Evolutionary conservation across 2,888 invertebrate species (phyloP).

Genomic region (Bugulina stolonifera): DNA sequence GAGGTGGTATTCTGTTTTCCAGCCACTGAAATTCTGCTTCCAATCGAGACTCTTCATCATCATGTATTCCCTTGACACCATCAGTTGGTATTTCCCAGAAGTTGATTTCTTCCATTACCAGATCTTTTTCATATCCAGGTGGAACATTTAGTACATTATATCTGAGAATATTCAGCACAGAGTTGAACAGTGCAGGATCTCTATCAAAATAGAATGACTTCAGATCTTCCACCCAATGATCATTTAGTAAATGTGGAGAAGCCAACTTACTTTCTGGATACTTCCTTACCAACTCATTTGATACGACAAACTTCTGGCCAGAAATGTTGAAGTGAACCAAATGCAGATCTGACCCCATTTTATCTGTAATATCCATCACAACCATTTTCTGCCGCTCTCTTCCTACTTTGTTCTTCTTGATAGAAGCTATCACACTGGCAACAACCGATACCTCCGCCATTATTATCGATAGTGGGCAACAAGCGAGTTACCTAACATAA

Average conservation of each 20-base stretch:
- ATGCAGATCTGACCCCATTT: not conserved
- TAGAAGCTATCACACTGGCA: not conserved
- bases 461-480: too few relatives aligned
- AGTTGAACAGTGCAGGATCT: constrained; percentile 15
- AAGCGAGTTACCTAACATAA: too few relatives aligned
- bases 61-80: not conserved
- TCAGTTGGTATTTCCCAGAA: not conserved
- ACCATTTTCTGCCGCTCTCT: not conserved
- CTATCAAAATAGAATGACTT: constrained; percentile 2
- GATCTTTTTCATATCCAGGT: constrained; percentile 9
- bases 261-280: not conserved
- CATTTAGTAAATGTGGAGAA: not conserved
- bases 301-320: constrained; percentile 13
- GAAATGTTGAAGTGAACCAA: constrained; percentile 17
- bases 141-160: constrained; percentile 15
- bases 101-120: constrained; percentile 4
- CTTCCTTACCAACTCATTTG: not conserved
- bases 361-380: not conserved
- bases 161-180: constrained; percentile 6
- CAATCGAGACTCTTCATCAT: not conserved
- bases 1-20: constrained; percentile 11
- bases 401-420: not conserved
- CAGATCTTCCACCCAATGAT: not conserved
- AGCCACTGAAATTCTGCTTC: constrained; percentile 24
- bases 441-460: constrained; percentile 9